These are phyloP conservation scores for Raillietiella orientalis DNA, from an alignment of 2,888 invertebrate species.

Conservation along the genomic window DNA sequence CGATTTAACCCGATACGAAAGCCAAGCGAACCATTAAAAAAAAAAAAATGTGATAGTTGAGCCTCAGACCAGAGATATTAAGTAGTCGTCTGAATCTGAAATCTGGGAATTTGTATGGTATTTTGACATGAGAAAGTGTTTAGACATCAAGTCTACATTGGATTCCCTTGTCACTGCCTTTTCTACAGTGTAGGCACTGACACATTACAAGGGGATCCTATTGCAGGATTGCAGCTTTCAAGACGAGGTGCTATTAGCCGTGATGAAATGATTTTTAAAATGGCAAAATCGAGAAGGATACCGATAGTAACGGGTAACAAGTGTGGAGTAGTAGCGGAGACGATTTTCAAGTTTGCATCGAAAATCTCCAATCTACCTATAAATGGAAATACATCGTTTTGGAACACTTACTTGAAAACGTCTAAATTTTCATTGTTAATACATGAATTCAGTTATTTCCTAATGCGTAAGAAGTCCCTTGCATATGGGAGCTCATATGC, in stretches of 20 bases:
- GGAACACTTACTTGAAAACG: no score
- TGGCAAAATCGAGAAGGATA: constrained; percentile 24
- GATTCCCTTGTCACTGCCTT: constrained; percentile 39
- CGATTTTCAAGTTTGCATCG: constrained; percentile 39
- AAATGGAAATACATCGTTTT: no score
- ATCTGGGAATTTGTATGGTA: constrained; percentile 1
- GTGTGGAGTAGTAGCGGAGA: constrained; percentile 59
- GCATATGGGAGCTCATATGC: no score
- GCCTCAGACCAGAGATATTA: background rate
- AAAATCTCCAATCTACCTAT: constrained; percentile 11
- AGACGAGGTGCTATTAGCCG: constrained; percentile 46
- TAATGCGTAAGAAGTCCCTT: no score
- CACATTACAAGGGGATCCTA: constrained; percentile 35
- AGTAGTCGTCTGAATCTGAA: background rate
- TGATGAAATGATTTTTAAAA: constrained; percentile 47
- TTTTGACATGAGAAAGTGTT: constrained; percentile 9
- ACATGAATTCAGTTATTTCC: no score
- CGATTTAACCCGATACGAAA: constrained; percentile 49
- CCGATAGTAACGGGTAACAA: constrained; percentile 63
- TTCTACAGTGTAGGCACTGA: constrained; percentile 88
- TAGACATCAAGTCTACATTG: constrained; percentile 29
- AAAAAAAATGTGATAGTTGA: no score
- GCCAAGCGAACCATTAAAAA: constrained; percentile 33
- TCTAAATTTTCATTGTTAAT: no score
- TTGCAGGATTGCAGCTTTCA: constrained; percentile 35